A percentile compares a stretch with the other conserved stretches of the same genome.
Evolutionary conservation across 2,797 vertebrate species (phyloP).

Genomic region (Argentina silus): DNA sequence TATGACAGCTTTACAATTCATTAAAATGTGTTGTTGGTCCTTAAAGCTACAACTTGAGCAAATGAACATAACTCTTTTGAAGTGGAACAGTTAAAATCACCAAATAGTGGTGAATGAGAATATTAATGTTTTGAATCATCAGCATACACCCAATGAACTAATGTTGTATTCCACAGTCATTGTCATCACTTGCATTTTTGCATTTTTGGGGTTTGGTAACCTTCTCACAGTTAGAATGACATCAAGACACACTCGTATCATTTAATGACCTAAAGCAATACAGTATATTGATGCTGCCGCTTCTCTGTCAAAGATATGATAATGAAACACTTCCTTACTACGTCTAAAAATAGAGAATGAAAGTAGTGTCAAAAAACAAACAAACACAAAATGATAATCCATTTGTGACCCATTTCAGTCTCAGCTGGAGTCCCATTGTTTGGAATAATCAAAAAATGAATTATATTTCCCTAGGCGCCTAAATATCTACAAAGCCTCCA

Average conservation of each 20-base stretch:
- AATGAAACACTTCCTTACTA: constrained; percentile 52
- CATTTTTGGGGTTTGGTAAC: constrained; percentile 17
- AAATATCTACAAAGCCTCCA: constrained; percentile 68
- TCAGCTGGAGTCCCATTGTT: constrained; percentile 68
- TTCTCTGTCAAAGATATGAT: constrained; percentile 54
- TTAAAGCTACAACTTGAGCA: neutral
- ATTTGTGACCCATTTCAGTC: constrained; percentile 76
- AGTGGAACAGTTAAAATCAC: neutral
- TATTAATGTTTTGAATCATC: constrained; percentile 12
- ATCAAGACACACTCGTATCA: constrained; percentile 21
- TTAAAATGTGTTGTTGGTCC: neutral
- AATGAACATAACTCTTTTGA: neutral
- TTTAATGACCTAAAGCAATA: constrained; percentile 34
- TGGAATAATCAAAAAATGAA: constrained; percentile 58
- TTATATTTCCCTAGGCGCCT: constrained; percentile 57
- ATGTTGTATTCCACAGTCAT: constrained; percentile 4
- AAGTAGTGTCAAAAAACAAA: constrained; percentile 66
- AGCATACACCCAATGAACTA: constrained; percentile 3
- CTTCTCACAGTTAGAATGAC: constrained; percentile 24
- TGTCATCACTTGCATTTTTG: neutral
- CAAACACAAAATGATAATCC: constrained; percentile 68
- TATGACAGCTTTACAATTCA: neutral
- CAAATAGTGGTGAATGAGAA: neutral
- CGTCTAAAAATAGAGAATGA: constrained; percentile 67
- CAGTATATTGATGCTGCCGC: constrained; percentile 5